phyloP scores from a whole-genome alignment of 64 coral and sea anemone genomes.

The Exaiptasia diaphana region DNA sequence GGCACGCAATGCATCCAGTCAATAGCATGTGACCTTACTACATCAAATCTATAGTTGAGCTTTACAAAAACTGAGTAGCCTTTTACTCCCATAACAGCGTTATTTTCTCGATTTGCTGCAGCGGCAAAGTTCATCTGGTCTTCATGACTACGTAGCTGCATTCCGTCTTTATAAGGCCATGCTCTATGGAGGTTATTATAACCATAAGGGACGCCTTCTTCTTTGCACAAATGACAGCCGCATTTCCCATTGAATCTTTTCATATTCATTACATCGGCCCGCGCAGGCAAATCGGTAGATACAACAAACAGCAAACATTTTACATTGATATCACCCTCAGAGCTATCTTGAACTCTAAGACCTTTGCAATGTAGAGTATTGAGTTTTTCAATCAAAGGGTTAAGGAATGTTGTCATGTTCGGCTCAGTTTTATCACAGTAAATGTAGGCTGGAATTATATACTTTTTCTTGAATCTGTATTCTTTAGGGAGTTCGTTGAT shows the following conservation, averaged over 20 bases:
- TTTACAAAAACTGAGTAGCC: conserved; percentile 17
- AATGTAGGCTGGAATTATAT: conserved; percentile 38
- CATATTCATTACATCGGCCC: conserved; percentile 58
- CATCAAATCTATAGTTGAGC: conserved; percentile 14
- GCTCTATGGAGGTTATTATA: conserved; percentile 5
- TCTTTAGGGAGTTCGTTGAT: conserved; percentile 41
- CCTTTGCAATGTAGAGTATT: conserved; percentile 30
- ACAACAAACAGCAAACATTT: conserved; percentile 57
- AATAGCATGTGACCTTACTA: neutral
- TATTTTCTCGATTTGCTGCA: neutral
- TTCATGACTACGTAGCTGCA: neutral
- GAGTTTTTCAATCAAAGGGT: conserved; percentile 42
- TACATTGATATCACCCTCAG: conserved; percentile 59
- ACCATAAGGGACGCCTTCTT: neutral
- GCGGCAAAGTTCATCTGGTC: conserved; percentile 17
- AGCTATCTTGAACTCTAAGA: conserved; percentile 26
- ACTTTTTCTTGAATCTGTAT: conserved; percentile 49
- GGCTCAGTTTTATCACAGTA: conserved; percentile 48
- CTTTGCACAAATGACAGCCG: conserved; percentile 31
- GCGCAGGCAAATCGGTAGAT: conserved; percentile 46
- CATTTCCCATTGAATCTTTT: conserved; percentile 36
- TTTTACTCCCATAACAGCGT: conserved; percentile 30
- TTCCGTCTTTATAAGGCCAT: conserved; percentile 9
- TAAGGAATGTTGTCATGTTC: conserved; percentile 45
- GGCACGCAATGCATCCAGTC: conserved; percentile 62